Base-by-base conservation (phyloP, 2,888 invertebrate species). In the Scaptomyza parva region DNA sequence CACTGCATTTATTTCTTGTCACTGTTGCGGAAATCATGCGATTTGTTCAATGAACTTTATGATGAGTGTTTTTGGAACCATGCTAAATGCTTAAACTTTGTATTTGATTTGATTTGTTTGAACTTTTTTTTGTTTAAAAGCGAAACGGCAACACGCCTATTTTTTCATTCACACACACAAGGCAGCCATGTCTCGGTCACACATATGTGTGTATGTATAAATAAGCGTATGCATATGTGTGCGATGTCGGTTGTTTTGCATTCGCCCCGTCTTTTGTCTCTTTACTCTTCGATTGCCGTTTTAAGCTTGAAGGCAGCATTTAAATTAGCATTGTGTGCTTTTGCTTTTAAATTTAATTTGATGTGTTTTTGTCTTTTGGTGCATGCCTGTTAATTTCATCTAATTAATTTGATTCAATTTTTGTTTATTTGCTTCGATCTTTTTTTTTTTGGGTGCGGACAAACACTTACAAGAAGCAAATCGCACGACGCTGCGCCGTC, bases 131-230 rank as follows among this genome's bases (percentile, higher is more conserved):
- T 72, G 55, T 64, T 70, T 43, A 68, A 78, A 65, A 76, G 51
- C 64, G 55, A 70, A 77, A 72, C 51, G 52, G 73, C 67, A 76
- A 82, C 88, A 82, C 82, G 82, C 82, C 82, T 82, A 87, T 86
- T 86, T 82, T 82, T 82, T 86, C 67, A 67, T 64, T 73, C 62
- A 69, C 65, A 61, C 59, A 61, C 69, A 61, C 55, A 59, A 66
- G 75, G 54, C 75, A 78, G 82, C 66, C 78, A 87, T 84, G 87
- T 81, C 85, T 68, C 77, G 76, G 62, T 84, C 81, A 64, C 57
- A 79, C 53, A 40, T 44, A 37, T 47, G 59, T 44, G 20, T 48
- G 33, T 45, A 62, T 48, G 48, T 63, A 68, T 41, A 57, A 69
- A 70, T 59, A 78, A 40, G 48, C 17, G 58, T 48, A 47, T 41